Base-by-base conservation (phyloP, 1,140 invertebrate species). In the Proales similis region DNA sequence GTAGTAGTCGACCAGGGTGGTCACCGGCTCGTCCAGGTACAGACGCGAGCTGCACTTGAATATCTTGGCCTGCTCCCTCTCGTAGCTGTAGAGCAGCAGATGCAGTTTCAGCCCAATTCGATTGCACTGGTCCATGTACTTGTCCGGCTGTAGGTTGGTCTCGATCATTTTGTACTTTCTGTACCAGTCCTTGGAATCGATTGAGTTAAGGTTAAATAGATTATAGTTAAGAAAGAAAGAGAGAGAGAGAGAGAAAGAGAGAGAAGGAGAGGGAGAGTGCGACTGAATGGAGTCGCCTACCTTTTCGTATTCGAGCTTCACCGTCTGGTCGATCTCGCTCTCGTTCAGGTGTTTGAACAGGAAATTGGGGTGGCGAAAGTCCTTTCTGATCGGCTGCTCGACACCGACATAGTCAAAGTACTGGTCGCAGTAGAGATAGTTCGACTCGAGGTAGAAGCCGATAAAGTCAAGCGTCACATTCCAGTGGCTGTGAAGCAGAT, bases 141-240 rank as follows among this genome's bases (percentile, higher is more conserved):
- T 42, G n/a, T 29, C 30, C 17, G 51, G 45, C 20, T 57, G 51
- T 17, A 57, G 27, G n/a, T 57, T 20, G 45, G 39, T 42, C 27
- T 57, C 45, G 9, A 57, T 57, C 9, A 57, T 29, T 26, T 57
- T 57, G 32, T 42, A 57, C 20, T 26, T 26, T 42, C 45, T 42
- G 20, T 42, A 57, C 51, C 51, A 57, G 39, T 57, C 51, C 17
- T 29, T 57, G n/a, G n/a, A n/a, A n/a, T n/a, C n/a, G n/a, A n/a
- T n/a, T n/a, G n/a, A n/a, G n/a, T n/a, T n/a, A n/a, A n/a, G n/a
- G n/a, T n/a, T n/a, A n/a, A n/a, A n/a, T n/a, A n/a, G n/a, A n/a
- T n/a, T n/a, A n/a, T n/a, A n/a, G n/a, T n/a, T n/a, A n/a, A n/a
- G n/a, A n/a, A n/a, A n/a, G n/a, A n/a, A n/a, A n/a, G n/a, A n/a